These are phyloP conservation scores for Agelastica alni DNA, from an alignment of 2,888 invertebrate genomes.

Conservation along the genomic window DNA sequence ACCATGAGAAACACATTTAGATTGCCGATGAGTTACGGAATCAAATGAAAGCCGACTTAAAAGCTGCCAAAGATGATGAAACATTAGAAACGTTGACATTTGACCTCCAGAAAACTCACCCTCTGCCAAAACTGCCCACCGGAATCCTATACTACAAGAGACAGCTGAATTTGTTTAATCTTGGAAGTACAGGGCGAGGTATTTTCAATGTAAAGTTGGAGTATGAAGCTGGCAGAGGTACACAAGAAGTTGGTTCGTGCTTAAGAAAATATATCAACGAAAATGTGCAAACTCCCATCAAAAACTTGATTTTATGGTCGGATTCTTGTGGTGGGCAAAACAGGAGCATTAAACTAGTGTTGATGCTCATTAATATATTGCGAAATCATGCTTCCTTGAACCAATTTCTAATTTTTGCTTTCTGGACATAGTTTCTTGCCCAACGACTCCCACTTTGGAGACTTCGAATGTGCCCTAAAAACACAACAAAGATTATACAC, in stretches of 20 bases:
- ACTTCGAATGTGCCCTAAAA: slow-evolving; percentile 38
- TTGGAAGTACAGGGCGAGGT: slow-evolving; percentile 30
- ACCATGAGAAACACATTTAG: slow-evolving; percentile 17
- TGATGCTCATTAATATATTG: slow-evolving; percentile 31
- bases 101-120: slow-evolving; percentile 34
- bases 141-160: slow-evolving; percentile 38
- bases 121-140: slow-evolving; percentile 34
- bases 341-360: slow-evolving; percentile 35
- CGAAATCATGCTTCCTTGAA: slow-evolving; percentile 26
- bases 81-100: slow-evolving; percentile 21
- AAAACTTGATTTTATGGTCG: slow-evolving; percentile 15
- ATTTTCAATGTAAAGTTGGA: slow-evolving; percentile 31
- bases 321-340: slow-evolving; percentile 32
- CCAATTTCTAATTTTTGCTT: slow-evolving; percentile 35
- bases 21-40: slow-evolving; percentile 13
- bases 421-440: slow-evolving; percentile 39
- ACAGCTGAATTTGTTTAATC: slow-evolving; percentile 36
- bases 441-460: slow-evolving; percentile 38
- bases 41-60: slow-evolving; percentile 16
- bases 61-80: slow-evolving; percentile 6
- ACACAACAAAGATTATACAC: slow-evolving; percentile 32
- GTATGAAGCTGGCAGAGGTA: slow-evolving; percentile 20
- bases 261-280: slow-evolving; percentile 16
- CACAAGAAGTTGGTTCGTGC: slow-evolving; percentile 17
- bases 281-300: slow-evolving; percentile 7